phyloP scores from a whole-genome alignment of 2,113 vertebrate species.

The Isichthys henryi region DNA sequence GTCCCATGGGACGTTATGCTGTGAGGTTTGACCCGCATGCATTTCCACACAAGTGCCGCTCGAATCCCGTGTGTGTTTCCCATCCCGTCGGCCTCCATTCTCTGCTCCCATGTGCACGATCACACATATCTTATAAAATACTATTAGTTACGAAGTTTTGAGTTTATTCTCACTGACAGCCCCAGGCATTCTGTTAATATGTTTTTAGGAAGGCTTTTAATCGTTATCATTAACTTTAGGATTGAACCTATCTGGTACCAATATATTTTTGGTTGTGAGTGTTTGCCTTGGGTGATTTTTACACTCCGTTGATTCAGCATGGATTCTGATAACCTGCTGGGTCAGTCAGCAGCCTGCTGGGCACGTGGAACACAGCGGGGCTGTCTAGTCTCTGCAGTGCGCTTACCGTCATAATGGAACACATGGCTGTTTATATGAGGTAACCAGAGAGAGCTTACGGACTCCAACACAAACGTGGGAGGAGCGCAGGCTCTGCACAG shows the following conservation, averaged over 20 bases:
- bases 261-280: not conserved
- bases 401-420: not conserved
- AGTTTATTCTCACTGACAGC: not conserved
- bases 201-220: not conserved
- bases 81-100: not conserved
- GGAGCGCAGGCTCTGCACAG: not conserved
- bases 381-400: not conserved
- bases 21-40: not conserved
- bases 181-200: not conserved
- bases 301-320: not conserved
- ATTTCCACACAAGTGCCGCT: not conserved
- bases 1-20: not conserved
- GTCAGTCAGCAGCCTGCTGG: not conserved
- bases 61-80: not conserved
- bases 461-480: not conserved
- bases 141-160: not conserved
- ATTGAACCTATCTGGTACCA: not conserved
- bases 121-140: not conserved
- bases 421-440: not conserved
- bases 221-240: not conserved
- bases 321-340: not conserved
- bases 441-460: not conserved
- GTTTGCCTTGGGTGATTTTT: not conserved
- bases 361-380: not conserved
- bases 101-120: not conserved